Percentiles rank a stretch among this genome's conserved stretches.
phyloP scores from a whole-genome alignment of 2,113 vertebrate species.

The Myrmecophaga tridactyla region DNA sequence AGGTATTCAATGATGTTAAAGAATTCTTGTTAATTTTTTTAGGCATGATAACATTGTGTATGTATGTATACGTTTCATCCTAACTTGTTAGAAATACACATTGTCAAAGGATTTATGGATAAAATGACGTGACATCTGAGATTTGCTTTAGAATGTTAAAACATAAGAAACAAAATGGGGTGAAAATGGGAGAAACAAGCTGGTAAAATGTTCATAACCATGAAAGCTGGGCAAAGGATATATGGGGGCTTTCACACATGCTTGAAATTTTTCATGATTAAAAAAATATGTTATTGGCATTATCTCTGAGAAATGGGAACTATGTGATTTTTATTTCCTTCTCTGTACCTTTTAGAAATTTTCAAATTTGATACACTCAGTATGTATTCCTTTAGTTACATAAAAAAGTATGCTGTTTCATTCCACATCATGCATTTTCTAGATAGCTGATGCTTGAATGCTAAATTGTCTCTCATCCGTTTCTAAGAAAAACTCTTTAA shows the following conservation, averaged over 20 bases:
- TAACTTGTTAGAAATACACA: background rate
- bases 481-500: background rate
- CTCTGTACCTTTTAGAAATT: background rate
- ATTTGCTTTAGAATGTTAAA: background rate
- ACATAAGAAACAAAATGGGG: too few relatives aligned
- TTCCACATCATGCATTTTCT: background rate
- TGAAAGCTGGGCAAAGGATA: background rate
- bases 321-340: background rate
- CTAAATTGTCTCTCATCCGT: background rate
- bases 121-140: background rate
- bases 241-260: accelerated
- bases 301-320: background rate
- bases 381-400: background rate
- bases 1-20: background rate
- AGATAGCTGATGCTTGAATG: background rate
- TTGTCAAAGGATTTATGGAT: background rate
- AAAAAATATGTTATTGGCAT: background rate
- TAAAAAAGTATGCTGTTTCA: background rate
- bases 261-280: background rate
- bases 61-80: too few relatives aligned
- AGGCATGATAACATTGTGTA: background rate
- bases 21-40: background rate
- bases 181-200: background rate
- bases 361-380: background rate
- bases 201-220: accelerated